Percentiles rank a stretch among this genome's conserved stretches.
phyloP scores from a whole-genome alignment of 2,113 vertebrate species.

The Coturnix japonica region DNA sequence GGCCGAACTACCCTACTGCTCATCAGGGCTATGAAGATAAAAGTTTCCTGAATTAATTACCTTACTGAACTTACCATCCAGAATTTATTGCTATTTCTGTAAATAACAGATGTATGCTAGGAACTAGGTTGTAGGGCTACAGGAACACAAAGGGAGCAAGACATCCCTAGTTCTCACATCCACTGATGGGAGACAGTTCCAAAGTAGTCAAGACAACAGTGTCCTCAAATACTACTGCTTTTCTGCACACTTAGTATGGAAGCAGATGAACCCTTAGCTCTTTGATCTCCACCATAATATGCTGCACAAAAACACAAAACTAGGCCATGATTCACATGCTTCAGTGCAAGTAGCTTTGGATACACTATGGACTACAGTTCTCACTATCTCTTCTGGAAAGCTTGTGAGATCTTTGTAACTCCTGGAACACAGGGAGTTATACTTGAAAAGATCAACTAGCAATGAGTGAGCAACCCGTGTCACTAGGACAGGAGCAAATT shows the following conservation, averaged over 20 bases:
- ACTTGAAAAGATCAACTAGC: background rate
- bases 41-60: background rate
- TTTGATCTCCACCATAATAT: background rate
- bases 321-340: background rate
- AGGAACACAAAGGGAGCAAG: background rate
- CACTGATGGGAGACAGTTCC: background rate
- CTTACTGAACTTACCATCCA: background rate
- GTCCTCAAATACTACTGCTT: background rate
- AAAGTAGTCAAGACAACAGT: background rate
- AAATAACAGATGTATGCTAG: background rate
- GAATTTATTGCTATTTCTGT: background rate
- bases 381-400: background rate
- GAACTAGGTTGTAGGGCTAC: background rate
- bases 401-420: background rate
- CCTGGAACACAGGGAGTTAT: background rate
- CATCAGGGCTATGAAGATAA: background rate
- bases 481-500: background rate
- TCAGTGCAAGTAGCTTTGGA: background rate
- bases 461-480: background rate
- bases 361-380: background rate
- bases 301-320: background rate
- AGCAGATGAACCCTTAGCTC: background rate
- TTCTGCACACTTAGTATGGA: background rate
- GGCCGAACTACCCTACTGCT: background rate
- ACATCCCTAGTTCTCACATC: background rate